Conservation (phyloP, 2,113 vertebrate species). For the Oenanthe melanoleuca region DNA sequence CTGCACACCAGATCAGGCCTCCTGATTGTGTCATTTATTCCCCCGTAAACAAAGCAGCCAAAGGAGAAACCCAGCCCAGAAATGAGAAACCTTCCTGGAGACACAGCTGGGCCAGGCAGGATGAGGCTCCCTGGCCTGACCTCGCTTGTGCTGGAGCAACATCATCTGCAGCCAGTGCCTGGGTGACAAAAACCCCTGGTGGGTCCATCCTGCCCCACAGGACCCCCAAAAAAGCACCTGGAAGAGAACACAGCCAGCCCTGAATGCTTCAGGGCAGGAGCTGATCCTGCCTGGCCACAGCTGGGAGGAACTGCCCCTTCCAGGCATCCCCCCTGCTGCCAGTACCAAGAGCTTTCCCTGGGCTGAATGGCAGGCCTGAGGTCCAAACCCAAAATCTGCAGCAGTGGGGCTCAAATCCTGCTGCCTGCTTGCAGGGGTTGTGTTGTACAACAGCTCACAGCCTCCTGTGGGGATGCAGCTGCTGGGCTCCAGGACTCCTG, state of each 20-base stretch:
- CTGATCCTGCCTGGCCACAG: neutral
- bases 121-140: neutral
- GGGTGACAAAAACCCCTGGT: neutral
- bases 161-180: neutral
- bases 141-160: neutral
- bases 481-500: neutral
- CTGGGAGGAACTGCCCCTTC: neutral
- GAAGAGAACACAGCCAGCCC: neutral
- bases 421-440: neutral
- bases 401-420: neutral
- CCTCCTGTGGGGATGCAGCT: neutral
- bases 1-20: neutral
- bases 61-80: slow-evolving; percentile 5
- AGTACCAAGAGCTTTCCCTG: neutral
- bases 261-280: neutral
- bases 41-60: slow-evolving; percentile 2
- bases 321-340: neutral
- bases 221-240: neutral
- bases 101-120: neutral
- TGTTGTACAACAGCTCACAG: neutral
- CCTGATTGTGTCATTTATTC: slow-evolving; percentile 28
- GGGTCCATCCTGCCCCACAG: neutral
- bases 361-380: neutral
- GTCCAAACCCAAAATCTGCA: neutral
- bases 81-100: neutral